These are phyloP conservation scores for Ooceraea biroi DNA, from an alignment of 1,140 invertebrate species.

Conservation along the genomic window DNA sequence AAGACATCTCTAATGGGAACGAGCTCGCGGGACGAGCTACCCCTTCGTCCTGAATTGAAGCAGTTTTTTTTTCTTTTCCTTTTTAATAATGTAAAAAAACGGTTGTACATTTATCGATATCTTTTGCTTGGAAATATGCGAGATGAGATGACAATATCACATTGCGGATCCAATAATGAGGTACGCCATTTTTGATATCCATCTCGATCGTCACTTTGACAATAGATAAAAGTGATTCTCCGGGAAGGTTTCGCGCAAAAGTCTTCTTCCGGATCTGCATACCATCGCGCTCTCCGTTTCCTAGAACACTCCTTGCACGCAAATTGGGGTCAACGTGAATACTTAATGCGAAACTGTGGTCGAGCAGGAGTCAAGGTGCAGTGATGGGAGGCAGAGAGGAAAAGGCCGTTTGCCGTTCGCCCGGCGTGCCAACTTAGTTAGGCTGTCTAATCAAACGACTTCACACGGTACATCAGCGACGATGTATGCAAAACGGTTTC, in stretches of 20 bases:
- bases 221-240: slow-evolving; percentile 44
- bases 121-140: too few species aligned
- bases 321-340: slow-evolving; percentile 84
- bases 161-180: too few species aligned
- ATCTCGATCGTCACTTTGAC: not conserved
- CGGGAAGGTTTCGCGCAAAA: slow-evolving; percentile 44
- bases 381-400: slow-evolving; percentile 82
- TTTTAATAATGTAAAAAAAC: too few species aligned
- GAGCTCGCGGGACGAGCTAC: not conserved
- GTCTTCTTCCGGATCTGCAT: slow-evolving; percentile 64
- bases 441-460: slow-evolving; percentile 80
- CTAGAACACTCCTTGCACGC: slow-evolving; percentile 83
- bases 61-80: slow-evolving; percentile 17
- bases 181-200: slow-evolving; percentile 9
- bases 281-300: slow-evolving; percentile 76
- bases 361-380: slow-evolving; percentile 82
- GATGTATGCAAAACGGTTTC: slow-evolving; percentile 62
- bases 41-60: slow-evolving; percentile 41
- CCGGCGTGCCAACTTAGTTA: slow-evolving; percentile 84
- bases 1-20: slow-evolving; percentile 38
- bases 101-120: too few species aligned
- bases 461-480: slow-evolving; percentile 67
- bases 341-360: slow-evolving; percentile 82
- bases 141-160: too few species aligned
- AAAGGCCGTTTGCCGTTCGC: slow-evolving; percentile 83